Conservation (phyloP, 2,797 vertebrate species). For the Myripristis jacobus region DNA sequence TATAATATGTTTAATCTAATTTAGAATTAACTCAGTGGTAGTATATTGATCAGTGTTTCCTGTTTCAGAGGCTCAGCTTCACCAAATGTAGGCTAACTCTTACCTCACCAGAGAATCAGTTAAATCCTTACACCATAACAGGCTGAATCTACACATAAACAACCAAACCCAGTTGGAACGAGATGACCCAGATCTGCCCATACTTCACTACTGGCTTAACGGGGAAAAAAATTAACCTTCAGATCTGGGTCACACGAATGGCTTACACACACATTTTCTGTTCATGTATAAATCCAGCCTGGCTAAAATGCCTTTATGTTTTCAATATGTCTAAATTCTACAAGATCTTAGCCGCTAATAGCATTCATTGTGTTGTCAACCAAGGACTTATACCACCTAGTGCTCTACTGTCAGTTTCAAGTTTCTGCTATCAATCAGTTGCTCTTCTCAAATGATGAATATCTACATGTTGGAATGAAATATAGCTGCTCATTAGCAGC, state of each 20-base stretch:
- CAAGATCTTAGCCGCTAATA: too few species aligned
- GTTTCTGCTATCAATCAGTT: too few species aligned
- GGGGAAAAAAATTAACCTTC: background rate
- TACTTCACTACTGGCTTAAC: conserved; percentile 14
- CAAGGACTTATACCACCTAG: too few species aligned
- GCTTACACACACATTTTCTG: background rate
- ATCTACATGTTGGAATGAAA: too few species aligned
- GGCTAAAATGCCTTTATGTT: background rate
- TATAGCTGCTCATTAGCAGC: too few species aligned
- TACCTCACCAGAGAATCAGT: too few species aligned
- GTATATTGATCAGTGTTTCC: background rate
- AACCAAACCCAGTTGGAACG: background rate
- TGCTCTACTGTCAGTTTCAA: too few species aligned
- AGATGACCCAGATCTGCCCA: conserved; percentile 52
- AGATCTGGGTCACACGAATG: conserved; percentile 57
- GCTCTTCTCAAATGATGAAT: too few species aligned
- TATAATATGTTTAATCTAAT: too few species aligned
- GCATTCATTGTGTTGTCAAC: too few species aligned
- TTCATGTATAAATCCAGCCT: conserved; percentile 10
- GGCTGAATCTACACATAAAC: background rate
- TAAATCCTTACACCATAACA: background rate
- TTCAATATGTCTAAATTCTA: too few species aligned
- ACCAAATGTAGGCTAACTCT: background rate
- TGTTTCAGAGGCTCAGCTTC: background rate
- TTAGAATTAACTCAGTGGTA: too few species aligned